A percentile compares a stretch with the other conserved stretches of the same genome.
These are phyloP conservation scores for Cyrtodaria siliqua DNA, from an alignment of 2,888 invertebrate species.

Conservation along the genomic window DNA sequence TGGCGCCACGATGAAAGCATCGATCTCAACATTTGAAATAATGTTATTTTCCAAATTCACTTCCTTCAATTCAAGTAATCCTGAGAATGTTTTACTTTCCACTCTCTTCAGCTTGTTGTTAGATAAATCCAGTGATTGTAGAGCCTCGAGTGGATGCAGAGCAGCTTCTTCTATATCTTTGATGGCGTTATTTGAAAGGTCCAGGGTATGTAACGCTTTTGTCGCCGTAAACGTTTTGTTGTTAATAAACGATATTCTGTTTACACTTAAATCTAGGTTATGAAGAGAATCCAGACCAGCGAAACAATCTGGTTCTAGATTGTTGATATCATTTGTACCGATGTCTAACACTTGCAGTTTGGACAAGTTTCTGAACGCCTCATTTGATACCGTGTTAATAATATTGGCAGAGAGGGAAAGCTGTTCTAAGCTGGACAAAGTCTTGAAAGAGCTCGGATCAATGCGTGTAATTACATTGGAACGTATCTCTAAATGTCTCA, in stretches of 20 bases:
- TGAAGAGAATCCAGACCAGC: slow-evolving; percentile 59
- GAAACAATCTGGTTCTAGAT: slow-evolving; percentile 66
- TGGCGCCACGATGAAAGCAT: slow-evolving; percentile 70
- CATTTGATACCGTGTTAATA: slow-evolving; percentile 64
- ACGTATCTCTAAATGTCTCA: slow-evolving; percentile 65
- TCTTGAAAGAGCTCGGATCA: slow-evolving; percentile 62
- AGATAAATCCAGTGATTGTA: slow-evolving; percentile 69
- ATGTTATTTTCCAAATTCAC: slow-evolving; percentile 72
- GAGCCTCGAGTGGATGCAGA: slow-evolving; percentile 48
- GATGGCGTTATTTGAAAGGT: slow-evolving; percentile 68
- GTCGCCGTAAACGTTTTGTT: slow-evolving; percentile 64
- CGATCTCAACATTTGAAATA: slow-evolving; percentile 68
- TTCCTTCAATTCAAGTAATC: slow-evolving; percentile 69
- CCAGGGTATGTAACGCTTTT: slow-evolving; percentile 52
- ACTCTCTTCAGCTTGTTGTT: slow-evolving; percentile 71
- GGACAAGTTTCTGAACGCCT: slow-evolving; percentile 88
- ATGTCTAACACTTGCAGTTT: slow-evolving; percentile 69
- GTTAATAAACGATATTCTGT: slow-evolving; percentile 62
- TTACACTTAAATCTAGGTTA: slow-evolving; percentile 68
- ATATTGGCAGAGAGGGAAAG: slow-evolving; percentile 68
- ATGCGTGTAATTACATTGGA: slow-evolving; percentile 67
- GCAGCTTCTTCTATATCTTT: slow-evolving; percentile 62
- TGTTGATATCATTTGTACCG: slow-evolving; percentile 71
- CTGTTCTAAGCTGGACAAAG: slow-evolving; percentile 60
- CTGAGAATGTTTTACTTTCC: slow-evolving; percentile 65